phyloP scores from a whole-genome alignment of 2,888 invertebrate species.

The Eupithecia insigniata region DNA sequence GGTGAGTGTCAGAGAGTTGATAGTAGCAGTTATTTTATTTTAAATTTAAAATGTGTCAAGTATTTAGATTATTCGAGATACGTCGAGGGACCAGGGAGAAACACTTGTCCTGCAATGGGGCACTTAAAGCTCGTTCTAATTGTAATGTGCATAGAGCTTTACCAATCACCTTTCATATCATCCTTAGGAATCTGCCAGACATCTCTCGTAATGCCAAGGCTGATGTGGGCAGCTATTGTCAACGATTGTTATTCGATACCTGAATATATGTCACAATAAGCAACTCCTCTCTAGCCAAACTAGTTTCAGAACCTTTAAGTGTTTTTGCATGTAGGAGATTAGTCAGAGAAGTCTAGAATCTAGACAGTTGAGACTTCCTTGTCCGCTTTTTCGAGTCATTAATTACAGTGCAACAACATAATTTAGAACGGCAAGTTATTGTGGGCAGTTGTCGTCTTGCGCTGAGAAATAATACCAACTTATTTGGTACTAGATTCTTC shows the following conservation, averaged over 20 bases:
- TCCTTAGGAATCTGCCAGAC: constrained; percentile 74
- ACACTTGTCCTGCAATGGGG: not conserved
- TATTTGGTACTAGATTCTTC: not conserved
- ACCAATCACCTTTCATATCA: constrained; percentile 59
- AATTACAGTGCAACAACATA: constrained; percentile 21
- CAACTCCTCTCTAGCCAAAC: constrained; percentile 36
- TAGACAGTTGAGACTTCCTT: constrained; percentile 23
- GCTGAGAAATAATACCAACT: not conserved
- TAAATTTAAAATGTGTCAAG: not conserved
- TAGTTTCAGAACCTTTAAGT: constrained; percentile 37
- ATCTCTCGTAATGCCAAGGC: constrained; percentile 80
- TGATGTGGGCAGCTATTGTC: constrained; percentile 75
- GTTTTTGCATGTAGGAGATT: constrained; percentile 39
- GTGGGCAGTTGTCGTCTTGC: constrained; percentile 7
- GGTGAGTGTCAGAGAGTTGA: too few relatives aligned
- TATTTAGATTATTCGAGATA: not conserved
- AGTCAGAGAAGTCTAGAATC: constrained; percentile 32
- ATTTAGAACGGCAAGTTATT: constrained; percentile 10
- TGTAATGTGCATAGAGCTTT: constrained; percentile 21
- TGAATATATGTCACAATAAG: constrained; percentile 59
- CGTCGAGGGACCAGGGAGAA: not conserved
- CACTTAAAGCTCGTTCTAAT: not conserved
- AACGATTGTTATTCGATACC: constrained; percentile 66
- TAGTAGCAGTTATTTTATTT: not conserved
- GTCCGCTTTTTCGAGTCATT: constrained; percentile 26